These are phyloP conservation scores for Coenonympha glycerion DNA, from an alignment of 2,888 invertebrate genomes.

Conservation along the genomic window DNA sequence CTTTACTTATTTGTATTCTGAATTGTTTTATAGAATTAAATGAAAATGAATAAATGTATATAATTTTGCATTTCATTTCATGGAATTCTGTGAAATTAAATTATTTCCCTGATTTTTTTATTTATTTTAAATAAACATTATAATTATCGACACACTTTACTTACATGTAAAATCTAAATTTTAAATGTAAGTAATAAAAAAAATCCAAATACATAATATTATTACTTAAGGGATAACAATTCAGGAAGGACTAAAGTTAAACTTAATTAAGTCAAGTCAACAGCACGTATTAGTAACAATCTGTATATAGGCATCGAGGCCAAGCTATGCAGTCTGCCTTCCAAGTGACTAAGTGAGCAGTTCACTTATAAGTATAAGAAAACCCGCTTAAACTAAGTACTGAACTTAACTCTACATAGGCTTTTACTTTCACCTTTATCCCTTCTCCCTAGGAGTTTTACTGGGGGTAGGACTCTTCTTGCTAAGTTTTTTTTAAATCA, in stretches of 20 bases:
- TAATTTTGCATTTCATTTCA: too few relatives aligned
- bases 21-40: background rate
- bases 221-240: background rate
- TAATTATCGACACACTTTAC: too few relatives aligned
- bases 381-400: too few relatives aligned
- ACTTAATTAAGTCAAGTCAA: background rate
- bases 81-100: too few relatives aligned
- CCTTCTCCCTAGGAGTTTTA: too few relatives aligned
- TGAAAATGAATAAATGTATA: too few relatives aligned
- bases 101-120: too few relatives aligned
- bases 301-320: constrained; percentile 8
- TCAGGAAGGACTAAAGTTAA: background rate
- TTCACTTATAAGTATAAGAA: background rate
- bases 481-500: too few relatives aligned
- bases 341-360: background rate
- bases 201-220: background rate
- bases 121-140: too few relatives aligned
- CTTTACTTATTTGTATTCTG: background rate
- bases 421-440: too few relatives aligned
- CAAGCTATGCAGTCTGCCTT: background rate
- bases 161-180: background rate
- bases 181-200: background rate
- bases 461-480: too few relatives aligned
- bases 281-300: background rate
- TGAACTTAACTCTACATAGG: too few relatives aligned